A percentile compares a stretch with the other conserved stretches of the same genome.
Conservation (phyloP, 2,888 invertebrate genomes). For the Caenorhabditis drosophilae region DNA sequence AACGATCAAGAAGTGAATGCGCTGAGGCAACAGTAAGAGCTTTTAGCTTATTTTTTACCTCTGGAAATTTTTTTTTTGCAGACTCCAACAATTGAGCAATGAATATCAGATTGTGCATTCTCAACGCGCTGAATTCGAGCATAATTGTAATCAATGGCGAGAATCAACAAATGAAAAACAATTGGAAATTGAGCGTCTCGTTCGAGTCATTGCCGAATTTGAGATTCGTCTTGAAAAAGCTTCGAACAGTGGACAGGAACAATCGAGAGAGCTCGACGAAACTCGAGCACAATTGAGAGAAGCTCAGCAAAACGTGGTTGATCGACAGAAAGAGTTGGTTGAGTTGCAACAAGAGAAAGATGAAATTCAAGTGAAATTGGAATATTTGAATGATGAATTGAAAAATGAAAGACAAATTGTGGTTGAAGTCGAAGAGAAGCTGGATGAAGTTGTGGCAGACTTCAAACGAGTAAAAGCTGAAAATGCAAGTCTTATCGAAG, state of each 20-base stretch:
- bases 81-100: conserved; percentile 6
- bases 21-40: conserved; percentile 25
- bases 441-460: conserved; percentile 1
- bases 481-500: conserved; percentile 5
- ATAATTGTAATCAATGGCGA: conserved; percentile 13
- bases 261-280: conserved; percentile 12
- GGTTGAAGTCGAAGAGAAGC: background rate
- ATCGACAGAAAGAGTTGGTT: conserved; percentile 15
- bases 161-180: conserved; percentile 19
- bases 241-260: conserved; percentile 11
- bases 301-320: conserved; percentile 2
- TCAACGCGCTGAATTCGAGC: conserved; percentile 9
- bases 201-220: conserved; percentile 6
- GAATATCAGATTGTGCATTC: conserved; percentile 11
- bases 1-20: conserved; percentile 20
- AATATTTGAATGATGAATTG: background rate
- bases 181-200: conserved; percentile 7
- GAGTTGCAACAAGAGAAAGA: conserved; percentile 9
- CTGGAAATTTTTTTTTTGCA: conserved; percentile 6
- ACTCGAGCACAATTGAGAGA: conserved; percentile 14
- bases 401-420: background rate
- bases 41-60: no score
- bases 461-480: conserved; percentile 4
- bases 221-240: conserved; percentile 8
- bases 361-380: conserved; percentile 2